phyloP scores from a whole-genome alignment of 1,140 invertebrate species.

The Bombus terrestris region DNA sequence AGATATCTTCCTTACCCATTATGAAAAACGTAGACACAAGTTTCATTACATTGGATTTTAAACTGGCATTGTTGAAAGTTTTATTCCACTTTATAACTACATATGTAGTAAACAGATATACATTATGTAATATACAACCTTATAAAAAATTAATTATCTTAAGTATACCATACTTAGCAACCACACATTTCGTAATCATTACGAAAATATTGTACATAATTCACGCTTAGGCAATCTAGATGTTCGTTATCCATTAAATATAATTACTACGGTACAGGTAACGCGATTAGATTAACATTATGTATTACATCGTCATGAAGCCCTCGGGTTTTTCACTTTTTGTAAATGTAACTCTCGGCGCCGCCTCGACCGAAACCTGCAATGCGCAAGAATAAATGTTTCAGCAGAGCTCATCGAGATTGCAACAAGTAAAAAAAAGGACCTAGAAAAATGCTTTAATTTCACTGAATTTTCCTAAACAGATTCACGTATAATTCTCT shows the following conservation, averaged over 20 bases:
- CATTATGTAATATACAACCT: neutral
- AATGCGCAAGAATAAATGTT: constrained; percentile 64
- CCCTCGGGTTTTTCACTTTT: constrained; percentile 75
- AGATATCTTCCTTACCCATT: neutral
- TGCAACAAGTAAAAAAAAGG: neutral
- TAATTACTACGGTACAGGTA: constrained; percentile 30
- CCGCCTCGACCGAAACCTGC: constrained; percentile 86
- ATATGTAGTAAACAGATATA: neutral
- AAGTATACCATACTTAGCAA: neutral
- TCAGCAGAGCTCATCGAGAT: constrained; percentile 8
- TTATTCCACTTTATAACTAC: constrained; percentile 1
- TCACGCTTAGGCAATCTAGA: neutral
- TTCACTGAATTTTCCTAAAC: too few species aligned
- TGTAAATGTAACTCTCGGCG: constrained; percentile 86
- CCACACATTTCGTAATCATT: neutral
- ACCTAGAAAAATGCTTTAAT: neutral
- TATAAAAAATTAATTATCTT: constrained; percentile 35
- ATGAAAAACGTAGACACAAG: too few species aligned
- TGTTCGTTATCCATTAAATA: constrained; percentile 14
- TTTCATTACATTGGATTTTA: too few species aligned
- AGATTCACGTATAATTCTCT: neutral
- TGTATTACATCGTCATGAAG: neutral
- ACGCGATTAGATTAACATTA: constrained; percentile 21
- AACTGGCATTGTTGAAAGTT: neutral
- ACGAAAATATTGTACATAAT: neutral